Evolutionary conservation across 2,113 vertebrate genomes (phyloP).

Genomic region (Anarrhichthys ocellatus): DNA sequence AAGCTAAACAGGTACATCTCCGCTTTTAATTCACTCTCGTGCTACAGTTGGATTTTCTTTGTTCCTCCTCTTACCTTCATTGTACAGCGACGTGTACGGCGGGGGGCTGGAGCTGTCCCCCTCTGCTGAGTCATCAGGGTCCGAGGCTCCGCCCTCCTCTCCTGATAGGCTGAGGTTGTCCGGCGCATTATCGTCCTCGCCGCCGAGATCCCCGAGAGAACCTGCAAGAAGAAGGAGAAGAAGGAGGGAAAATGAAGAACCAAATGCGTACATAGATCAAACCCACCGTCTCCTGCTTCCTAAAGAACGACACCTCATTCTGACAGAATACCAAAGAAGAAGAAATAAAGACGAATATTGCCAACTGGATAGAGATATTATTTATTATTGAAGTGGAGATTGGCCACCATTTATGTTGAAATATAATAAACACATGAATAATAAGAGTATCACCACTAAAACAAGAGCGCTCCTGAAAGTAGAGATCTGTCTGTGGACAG

Average conservation of each 20-base stretch:
- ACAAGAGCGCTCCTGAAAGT: too few relatives aligned
- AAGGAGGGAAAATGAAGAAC: background rate
- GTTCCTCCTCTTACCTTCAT: slow-evolving; percentile 82
- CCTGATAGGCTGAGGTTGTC: slow-evolving; percentile 82
- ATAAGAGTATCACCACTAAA: background rate
- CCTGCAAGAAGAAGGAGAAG: slow-evolving; percentile 75
- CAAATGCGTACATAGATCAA: background rate
- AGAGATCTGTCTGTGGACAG: background rate
- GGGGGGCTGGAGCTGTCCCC: slow-evolving; percentile 81
- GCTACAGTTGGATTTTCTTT: too few relatives aligned
- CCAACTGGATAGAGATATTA: background rate
- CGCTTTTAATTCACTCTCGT: background rate
- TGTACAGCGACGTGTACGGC: slow-evolving; percentile 68
- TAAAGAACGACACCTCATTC: background rate
- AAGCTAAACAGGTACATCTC: background rate
- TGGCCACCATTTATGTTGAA: background rate
- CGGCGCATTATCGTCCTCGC: slow-evolving; percentile 80
- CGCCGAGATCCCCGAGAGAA: slow-evolving; percentile 90
- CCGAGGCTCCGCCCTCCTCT: slow-evolving; percentile 82
- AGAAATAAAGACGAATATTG: too few relatives aligned
- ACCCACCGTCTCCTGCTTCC: background rate
- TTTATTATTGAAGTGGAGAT: background rate
- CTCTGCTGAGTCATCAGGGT: slow-evolving; percentile 84
- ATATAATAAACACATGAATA: background rate
- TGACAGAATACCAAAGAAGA: background rate